Evolutionary conservation across 2,888 invertebrate species (phyloP), one percentile per base, ranked within the genome.

Genomic region (Drosophila peninsularis): DNA sequence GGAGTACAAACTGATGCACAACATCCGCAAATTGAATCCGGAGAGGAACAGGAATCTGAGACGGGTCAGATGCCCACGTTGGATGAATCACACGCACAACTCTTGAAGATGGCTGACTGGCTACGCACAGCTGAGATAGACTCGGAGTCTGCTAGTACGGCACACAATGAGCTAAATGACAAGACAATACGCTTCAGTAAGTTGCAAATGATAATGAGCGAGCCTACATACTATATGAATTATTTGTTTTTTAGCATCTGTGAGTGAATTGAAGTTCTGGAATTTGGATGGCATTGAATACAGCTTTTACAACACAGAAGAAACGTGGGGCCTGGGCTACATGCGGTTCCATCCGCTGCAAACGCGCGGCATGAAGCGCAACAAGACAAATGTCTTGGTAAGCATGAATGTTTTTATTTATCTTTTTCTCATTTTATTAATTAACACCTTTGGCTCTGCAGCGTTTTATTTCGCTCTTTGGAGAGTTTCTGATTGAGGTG

Each of bases 331-430:
- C 32, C 57, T 55, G 67, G 90, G 77, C 0, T 88, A 80, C 52
- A 75, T 90, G 41, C 84, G 89, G 0, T 82, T 90, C 13, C 76
- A 81, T 36, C 83, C 90, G 0, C 41, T 61, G 6, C 88, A 88
- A 58, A n/a, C 55, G 19, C 88, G 88, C 5, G 68, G 80, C 1
- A 37, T 56, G 3, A 88, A 80, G 52, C 71, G 63, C 13, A 82
- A 80, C n/a, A 88, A 84, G 36, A 34, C 27, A 5, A 81, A 65
- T 54, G 58, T 42, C 39, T 67, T 88, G 65, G 88, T 88, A 75
- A 39, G 71, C 50, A 27, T 10, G 17, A 17, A 14, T 19, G 9
- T 19, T 13, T 11, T 21, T 2, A 1, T 2, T 42, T 14, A 21
- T 9, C 10, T 2, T 41, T 13, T 7, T 7, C 7, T 10, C 19